A percentile compares a stretch with the other conserved stretches of the same genome.
Evolutionary conservation across 2,113 vertebrate genomes (phyloP).

Genomic region (Neomonachus schauinslandi): DNA sequence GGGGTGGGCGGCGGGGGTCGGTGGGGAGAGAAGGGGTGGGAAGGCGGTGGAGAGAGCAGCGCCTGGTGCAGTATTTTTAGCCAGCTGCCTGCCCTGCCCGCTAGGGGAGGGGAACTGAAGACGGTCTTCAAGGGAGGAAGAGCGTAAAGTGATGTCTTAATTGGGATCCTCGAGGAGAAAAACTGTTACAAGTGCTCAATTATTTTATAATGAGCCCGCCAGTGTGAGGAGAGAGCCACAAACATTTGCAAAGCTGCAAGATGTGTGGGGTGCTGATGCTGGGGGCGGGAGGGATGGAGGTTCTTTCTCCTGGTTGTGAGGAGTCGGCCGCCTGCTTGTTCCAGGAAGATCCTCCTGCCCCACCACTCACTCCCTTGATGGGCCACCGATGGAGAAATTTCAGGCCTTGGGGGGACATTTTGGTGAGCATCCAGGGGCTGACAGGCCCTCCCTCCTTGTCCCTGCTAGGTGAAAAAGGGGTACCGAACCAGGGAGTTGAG

Average conservation of each 20-base stretch:
- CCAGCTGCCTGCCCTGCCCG: not conserved
- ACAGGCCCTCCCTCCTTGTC: not conserved
- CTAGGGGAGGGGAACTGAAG: not conserved
- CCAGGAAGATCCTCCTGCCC: not conserved
- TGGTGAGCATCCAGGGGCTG: not conserved
- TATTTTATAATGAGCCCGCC: conserved; percentile 20
- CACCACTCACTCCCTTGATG: no score
- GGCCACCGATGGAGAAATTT: not conserved
- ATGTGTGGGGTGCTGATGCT: not conserved
- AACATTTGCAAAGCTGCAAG: not conserved
- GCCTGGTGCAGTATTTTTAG: conserved; percentile 2
- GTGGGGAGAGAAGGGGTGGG: not conserved
- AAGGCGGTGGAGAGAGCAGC: not conserved
- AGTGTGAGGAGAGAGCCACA: not conserved
- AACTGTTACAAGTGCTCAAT: conserved; percentile 35
- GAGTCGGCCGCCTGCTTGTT: rapidly evolving
- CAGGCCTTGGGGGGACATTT: rapidly evolving
- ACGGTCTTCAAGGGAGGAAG: not conserved
- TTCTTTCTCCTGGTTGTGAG: not conserved
- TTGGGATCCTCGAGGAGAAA: conserved; percentile 41
- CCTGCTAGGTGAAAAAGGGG: not conserved
- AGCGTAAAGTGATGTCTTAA: conserved; percentile 27
- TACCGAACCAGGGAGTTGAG: rapidly evolving
- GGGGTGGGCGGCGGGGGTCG: no score
- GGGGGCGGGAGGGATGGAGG: not conserved